Evolutionary conservation across 2,888 invertebrate genomes (phyloP), one percentile per base, ranked within the genome.

Genomic region (Mactromeris polynyma): DNA sequence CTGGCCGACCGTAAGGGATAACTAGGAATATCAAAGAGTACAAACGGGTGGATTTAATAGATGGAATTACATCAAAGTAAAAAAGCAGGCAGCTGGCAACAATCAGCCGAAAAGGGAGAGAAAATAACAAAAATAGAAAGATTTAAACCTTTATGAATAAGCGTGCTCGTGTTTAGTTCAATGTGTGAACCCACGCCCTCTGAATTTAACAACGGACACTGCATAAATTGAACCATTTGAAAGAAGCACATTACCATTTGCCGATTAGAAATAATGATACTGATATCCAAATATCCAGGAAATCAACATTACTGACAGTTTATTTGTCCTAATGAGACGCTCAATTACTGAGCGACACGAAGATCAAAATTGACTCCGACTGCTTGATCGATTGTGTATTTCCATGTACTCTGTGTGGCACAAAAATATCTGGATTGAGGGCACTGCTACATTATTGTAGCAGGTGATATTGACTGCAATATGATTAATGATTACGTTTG

Each of bases 221-320:
- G 11, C 11, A 64, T 64, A 2, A 64, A n/a, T 26, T 26, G 58
- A 11, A 64, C 26, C n/a, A 46, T 11, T 64, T 2, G 9, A 64
- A 26, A 26, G 26, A 7, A 26, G 26, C 58, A 64, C 58, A 26
- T 64, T 26, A 64, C 26, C 58, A 64, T 26, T 64, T 26, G n/a
- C 26, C 58, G 58, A 64, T 64, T 64, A 64, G 58, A n/a, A n/a
- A n/a, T 64, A 64, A 64, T 26, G 58, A 64, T 64, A 64, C 26
- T 26, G 58, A 26, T 64, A 64, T 64, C 58, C 6, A 26, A n/a
- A 64, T 64, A 64, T 64, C n/a, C 58, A 46, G 21, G 58, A 64
- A 64, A 64, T 26, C 58, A 64, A 64, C 58, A 64, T 64, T 26
- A 64, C 58, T 64, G 58, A 64, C 58, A 64, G 58, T 64, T 64